Evolutionary conservation across 1,140 invertebrate species (phyloP), one percentile per base, ranked within the genome.

Genomic region (Drosophila kepulauana): DNA sequence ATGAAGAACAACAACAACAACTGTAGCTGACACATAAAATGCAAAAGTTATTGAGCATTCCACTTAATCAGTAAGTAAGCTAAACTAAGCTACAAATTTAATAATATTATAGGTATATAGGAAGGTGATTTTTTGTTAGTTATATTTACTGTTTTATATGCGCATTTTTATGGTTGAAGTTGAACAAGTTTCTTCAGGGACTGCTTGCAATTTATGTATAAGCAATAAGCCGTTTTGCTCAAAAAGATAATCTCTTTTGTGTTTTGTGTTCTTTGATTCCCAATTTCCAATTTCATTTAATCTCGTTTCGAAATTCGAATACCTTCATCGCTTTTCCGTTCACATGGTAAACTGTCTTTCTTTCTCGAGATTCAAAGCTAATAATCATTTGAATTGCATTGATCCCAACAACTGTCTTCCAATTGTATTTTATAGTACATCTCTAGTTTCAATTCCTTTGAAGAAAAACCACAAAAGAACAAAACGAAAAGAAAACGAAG

Each of bases 161-260:
- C 84, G 85, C 75, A 65, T 72, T 85, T 80, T 86, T 78, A 68
- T 85, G 81, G 63, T 82, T 82, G 58, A 75, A 69, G 64, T 74
- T 63, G 48, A 71, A 78, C 59, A 75, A 81, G 72, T 87, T 87
- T 86, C 75, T 86, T 86, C 82, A 86, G 82, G 82, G 82, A 86
- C 79, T 87, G 82, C 84, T 86, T 86, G 79, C 82, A 81, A 86
- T 82, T 86, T 87, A 70, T 87, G 82, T 87, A 86, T 73, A 58
- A 86, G 84, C 84, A 86, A 86, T 86, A 86, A 87, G 75, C 82
- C 82, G 75, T 82, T 86, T 86, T 86, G 82, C 82, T 86, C 82
- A 86, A 81, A 62, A 45, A 81, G 52, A 49, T 7, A 62, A 43
- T 46, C 28, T 35, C 15, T 57, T 58, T 68, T 41, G 5, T 25